A percentile compares a stretch with the other conserved stretches of the same genome.
These are phyloP conservation scores for Notothenia rossii DNA, from an alignment of 2,113 vertebrate genomes.

Conservation along the genomic window DNA sequence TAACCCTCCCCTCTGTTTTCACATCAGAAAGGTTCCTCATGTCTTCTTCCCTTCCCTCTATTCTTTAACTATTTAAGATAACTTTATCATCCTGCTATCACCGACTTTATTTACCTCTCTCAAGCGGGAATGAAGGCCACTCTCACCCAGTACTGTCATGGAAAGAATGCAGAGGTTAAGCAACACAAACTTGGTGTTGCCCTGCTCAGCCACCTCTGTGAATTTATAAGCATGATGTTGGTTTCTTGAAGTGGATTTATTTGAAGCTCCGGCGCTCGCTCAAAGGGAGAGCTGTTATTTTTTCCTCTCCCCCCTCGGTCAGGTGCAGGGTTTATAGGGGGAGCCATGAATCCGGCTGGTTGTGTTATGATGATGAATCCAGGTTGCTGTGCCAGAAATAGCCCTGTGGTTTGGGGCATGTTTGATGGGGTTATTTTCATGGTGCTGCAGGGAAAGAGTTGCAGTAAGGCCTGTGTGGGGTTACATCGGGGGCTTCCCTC, in stretches of 20 bases:
- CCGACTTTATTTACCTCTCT: constrained; percentile 6
- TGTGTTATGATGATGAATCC: constrained; percentile 76
- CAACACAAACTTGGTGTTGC: constrained; percentile 59
- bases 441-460: constrained; percentile 36
- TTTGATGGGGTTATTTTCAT: constrained; percentile 77
- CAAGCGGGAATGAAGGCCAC: constrained; percentile 51
- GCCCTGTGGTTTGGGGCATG: constrained; percentile 63
- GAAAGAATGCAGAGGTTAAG: constrained; percentile 72
- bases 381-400: constrained; percentile 79
- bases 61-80: constrained; percentile 44
- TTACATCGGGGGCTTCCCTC: constrained; percentile 66
- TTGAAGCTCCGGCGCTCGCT: constrained; percentile 60
- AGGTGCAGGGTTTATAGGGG: constrained; percentile 72
- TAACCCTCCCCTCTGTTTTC: constrained; percentile 27
- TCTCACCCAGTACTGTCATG: constrained; percentile 65
- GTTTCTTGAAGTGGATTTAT: constrained; percentile 75
- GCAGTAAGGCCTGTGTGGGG: constrained; percentile 42
- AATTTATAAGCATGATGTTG: constrained; percentile 73
- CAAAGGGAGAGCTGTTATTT: constrained; percentile 75
- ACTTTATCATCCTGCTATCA: constrained; percentile 30
- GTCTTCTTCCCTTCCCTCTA: constrained; percentile 9
- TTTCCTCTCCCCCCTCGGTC: constrained; percentile 67
- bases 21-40: constrained; percentile 28
- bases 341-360: constrained; percentile 67
- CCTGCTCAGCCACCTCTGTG: constrained; percentile 62